Evolutionary conservation across 2,797 vertebrate genomes (phyloP).

Genomic region (Acanthis flammea): DNA sequence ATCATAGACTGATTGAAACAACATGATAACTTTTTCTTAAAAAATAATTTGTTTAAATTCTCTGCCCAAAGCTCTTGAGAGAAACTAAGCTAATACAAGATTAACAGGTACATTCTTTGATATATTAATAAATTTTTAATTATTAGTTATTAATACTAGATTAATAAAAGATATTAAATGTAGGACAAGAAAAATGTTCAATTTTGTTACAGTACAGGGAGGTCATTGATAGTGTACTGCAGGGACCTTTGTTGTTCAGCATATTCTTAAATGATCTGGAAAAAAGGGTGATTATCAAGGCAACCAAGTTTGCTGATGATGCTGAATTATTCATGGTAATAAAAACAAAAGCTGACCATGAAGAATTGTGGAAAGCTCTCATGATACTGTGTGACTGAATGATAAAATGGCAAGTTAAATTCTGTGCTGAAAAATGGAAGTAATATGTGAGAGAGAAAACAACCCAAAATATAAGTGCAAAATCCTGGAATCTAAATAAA

Average conservation of each 20-base stretch:
- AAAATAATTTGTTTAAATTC: background rate
- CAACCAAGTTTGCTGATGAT: conserved; percentile 39
- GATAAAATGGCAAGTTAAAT: conserved; percentile 45
- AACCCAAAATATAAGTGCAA: background rate
- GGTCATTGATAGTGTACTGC: background rate
- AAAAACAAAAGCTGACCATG: conserved; percentile 55
- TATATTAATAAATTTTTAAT: background rate
- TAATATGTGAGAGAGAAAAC: conserved; percentile 4
- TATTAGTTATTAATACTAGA: background rate
- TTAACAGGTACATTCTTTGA: background rate
- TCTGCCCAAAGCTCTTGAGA: background rate
- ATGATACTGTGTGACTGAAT: conserved; percentile 39
- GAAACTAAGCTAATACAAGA: background rate
- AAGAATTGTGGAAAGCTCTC: conserved; percentile 52
- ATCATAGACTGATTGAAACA: background rate
- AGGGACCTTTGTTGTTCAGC: conserved; percentile 38
- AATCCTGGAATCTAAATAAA: background rate
- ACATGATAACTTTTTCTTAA: background rate
- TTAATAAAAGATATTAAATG: background rate
- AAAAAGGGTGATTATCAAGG: conserved; percentile 54
- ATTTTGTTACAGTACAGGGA: background rate
- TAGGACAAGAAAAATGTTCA: background rate
- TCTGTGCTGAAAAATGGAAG: conserved; percentile 33
- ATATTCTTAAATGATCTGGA: conserved; percentile 54
- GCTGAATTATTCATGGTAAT: conserved; percentile 66